phyloP scores from a whole-genome alignment of 53 echinoderm and acorn worm genomes.

The Glandiceps talaboti region DNA sequence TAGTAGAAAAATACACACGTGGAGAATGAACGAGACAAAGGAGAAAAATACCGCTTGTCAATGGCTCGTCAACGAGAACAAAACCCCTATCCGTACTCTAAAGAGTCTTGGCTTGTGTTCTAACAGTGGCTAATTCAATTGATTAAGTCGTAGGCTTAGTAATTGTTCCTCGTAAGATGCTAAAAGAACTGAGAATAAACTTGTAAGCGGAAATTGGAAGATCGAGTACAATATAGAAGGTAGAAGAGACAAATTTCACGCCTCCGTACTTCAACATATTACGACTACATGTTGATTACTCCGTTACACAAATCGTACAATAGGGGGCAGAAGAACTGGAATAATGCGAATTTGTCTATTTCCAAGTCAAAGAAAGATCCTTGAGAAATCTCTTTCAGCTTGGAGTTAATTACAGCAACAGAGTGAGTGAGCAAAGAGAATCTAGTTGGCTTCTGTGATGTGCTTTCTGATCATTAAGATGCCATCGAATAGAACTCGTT shows the following conservation, averaged over 20 bases:
- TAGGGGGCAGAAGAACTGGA: too few species aligned
- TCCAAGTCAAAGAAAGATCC: too few species aligned
- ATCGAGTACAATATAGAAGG: neutral
- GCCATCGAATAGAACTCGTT: too few species aligned
- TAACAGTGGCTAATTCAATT: neutral
- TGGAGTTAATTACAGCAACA: neutral
- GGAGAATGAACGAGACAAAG: neutral
- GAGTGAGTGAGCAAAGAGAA: too few species aligned
- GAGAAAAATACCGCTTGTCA: neutral
- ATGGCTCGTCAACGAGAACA: neutral
- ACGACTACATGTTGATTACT: neutral
- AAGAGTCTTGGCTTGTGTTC: neutral
- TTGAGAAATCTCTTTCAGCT: neutral
- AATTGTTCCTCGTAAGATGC: neutral
- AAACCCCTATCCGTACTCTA: neutral
- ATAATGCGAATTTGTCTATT: too few species aligned
- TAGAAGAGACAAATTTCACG: neutral
- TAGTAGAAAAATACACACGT: neutral
- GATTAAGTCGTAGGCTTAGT: neutral
- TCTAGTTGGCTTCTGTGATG: too few species aligned
- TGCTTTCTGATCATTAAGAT: too few species aligned
- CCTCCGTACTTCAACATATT: neutral
- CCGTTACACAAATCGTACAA: too few species aligned
- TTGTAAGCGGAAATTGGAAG: neutral
- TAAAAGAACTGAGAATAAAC: neutral